A percentile compares a stretch with the other conserved stretches of the same genome.
Evolutionary conservation across 2,113 vertebrate genomes (phyloP).

Genomic region (Nothoprocta pentlandii): DNA sequence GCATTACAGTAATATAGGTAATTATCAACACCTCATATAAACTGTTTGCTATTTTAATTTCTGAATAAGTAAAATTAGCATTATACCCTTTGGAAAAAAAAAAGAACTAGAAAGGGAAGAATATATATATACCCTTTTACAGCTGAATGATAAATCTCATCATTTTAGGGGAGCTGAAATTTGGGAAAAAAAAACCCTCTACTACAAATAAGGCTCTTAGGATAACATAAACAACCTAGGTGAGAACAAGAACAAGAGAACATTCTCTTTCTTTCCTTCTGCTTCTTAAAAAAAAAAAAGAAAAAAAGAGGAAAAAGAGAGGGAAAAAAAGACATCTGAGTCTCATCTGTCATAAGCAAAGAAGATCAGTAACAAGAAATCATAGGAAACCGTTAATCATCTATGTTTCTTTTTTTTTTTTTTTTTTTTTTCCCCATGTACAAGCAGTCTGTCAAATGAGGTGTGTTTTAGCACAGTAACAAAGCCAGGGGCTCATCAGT

Average conservation of each 20-base stretch:
- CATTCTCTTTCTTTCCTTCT: constrained; percentile 52
- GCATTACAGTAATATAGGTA: constrained; percentile 85
- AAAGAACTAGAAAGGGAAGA: constrained; percentile 41
- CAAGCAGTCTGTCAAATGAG: constrained; percentile 60
- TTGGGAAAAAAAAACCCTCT: constrained; percentile 66
- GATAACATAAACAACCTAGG: constrained; percentile 67
- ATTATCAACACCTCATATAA: constrained; percentile 87
- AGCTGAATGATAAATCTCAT: constrained; percentile 66
- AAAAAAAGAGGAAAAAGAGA: constrained; percentile 31
- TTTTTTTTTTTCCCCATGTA: constrained; percentile 48
- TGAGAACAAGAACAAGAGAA: constrained; percentile 43
- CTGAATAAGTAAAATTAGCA: constrained; percentile 85
- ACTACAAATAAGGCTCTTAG: constrained; percentile 57
- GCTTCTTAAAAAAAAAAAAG: constrained; percentile 14
- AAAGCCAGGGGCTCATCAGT: constrained; percentile 64
- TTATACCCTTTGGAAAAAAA: constrained; percentile 71
- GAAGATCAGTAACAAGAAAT: constrained; percentile 63
- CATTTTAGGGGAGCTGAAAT: constrained; percentile 63
- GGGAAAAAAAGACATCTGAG: constrained; percentile 31
- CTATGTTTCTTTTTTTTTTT: background rate
- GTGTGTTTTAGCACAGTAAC: constrained; percentile 54
- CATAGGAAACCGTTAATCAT: constrained; percentile 56
- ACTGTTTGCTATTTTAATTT: constrained; percentile 84
- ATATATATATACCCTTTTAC: constrained; percentile 51
- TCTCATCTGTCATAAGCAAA: constrained; percentile 65